A percentile compares a stretch with the other conserved stretches of the same genome.
Conservation (phyloP, 1,140 invertebrate genomes). For the Drosophila mojavensis region DNA sequence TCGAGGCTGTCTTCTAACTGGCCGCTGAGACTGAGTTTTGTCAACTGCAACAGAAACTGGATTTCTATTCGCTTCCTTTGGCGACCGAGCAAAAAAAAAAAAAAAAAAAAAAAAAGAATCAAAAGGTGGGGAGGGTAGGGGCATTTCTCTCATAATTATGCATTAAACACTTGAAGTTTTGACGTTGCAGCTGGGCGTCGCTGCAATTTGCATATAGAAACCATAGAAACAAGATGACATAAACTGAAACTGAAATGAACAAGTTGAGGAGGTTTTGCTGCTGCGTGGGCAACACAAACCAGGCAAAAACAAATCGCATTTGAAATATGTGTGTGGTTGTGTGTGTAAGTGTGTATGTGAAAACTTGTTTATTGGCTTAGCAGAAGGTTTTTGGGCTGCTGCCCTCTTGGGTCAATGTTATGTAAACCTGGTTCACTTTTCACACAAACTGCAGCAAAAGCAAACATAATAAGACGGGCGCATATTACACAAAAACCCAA, state of each 20-base stretch:
- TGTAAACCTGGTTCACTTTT: conserved; percentile 82
- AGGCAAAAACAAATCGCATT: conserved; percentile 74
- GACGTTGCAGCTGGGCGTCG: conserved; percentile 62
- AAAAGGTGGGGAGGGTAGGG: too few species aligned
- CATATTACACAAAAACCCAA: conserved; percentile 81
- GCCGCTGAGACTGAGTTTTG: conserved; percentile 38
- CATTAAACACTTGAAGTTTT: conserved; percentile 79
- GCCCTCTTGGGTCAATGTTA: conserved; percentile 75
- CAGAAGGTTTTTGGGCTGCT: conserved; percentile 17
- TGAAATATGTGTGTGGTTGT: conserved; percentile 13
- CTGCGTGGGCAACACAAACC: conserved; percentile 52
- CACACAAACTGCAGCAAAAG: conserved; percentile 47
- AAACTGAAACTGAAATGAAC: conserved; percentile 33
- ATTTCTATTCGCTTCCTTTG: not conserved
- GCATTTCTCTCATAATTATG: conserved; percentile 66
- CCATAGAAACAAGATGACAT: conserved; percentile 62
- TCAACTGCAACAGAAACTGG: conserved; percentile 50
- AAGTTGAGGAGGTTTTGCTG: conserved; percentile 16
- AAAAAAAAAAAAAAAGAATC: too few species aligned
- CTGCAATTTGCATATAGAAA: conserved; percentile 77
- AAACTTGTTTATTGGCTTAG: conserved; percentile 82
- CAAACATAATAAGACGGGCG: conserved; percentile 59
- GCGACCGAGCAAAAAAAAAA: too few species aligned
- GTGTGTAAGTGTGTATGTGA: not conserved
- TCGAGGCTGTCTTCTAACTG: conserved; percentile 25